Evolutionary conservation across 1,140 invertebrate genomes (phyloP).

Genomic region (Reticulitermes speratus): DNA sequence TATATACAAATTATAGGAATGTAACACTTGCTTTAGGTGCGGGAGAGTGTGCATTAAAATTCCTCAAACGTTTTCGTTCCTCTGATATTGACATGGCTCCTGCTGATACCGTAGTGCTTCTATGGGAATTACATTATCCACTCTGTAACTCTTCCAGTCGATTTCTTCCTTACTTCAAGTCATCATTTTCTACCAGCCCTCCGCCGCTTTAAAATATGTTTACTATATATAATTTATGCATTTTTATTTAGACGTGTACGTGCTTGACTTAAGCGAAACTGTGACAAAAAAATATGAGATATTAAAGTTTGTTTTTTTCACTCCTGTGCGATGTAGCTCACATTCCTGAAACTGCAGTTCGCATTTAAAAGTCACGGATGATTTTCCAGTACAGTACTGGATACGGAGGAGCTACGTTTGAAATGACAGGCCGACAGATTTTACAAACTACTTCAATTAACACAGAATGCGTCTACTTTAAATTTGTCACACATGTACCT

Average conservation of each 20-base stretch:
- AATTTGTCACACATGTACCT: too few relatives aligned
- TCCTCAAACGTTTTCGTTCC: not conserved
- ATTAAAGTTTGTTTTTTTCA: not conserved
- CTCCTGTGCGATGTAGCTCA: not conserved
- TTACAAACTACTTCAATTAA: too few relatives aligned
- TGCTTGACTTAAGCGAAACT: not conserved
- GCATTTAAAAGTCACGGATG: too few relatives aligned
- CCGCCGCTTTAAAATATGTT: not conserved
- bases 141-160: not conserved
- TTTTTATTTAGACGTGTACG: not conserved
- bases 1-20: too few relatives aligned
- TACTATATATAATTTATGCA: not conserved
- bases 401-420: too few relatives aligned
- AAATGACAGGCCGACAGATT: too few relatives aligned
- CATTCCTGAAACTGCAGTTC: not conserved
- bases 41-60: not conserved
- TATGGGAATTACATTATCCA: not conserved
- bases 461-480: too few relatives aligned
- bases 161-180: not conserved
- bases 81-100: not conserved
- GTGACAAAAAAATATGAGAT: not conserved
- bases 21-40: not conserved
- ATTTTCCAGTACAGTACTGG: too few relatives aligned
- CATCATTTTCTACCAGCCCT: not conserved
- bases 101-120: not conserved